Base-by-base conservation (phyloP, 2,797 vertebrate genomes). In the Typhlichthys eigenmanni region DNA sequence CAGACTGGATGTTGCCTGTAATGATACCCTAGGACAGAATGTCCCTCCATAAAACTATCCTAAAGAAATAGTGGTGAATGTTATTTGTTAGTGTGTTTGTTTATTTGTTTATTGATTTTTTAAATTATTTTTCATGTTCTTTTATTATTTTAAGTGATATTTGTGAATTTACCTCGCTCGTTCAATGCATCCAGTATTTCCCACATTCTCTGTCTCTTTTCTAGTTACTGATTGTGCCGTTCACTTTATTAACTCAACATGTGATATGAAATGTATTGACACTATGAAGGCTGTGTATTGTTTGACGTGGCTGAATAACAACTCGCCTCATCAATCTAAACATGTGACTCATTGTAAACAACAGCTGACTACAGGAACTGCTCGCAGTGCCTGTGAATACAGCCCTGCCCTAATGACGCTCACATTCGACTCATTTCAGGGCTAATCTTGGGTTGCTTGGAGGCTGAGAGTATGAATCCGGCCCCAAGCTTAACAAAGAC, bases 391-490 rank as follows among this genome's bases (percentile, higher is more conserved):
- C 6, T 1, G 34, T 57, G 59, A 84, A 83, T 68, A 48, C 72
- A 61, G 71, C 24, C 55, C 0, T 32, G 13, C 66, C 71, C 75
- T 82, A 85, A 85, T 66, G 60, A 74, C 38, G 69, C 74, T 74
- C 74, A 74, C 79, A 59, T 69, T 70, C 48, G 29, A 63, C 76
- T 82, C 71, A 60, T 85, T 85, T 74, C 68, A 32, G 19, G 13
- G 73, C 58, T 86, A 83, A 86, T 87, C 69, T 61, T 68, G 73
- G 77, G 47, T 54, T 45, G 55, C 73, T 66, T 69, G 70, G 59
- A 53, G 51, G 63, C 66, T 16, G 1, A 11, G 13, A 65, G 68
- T 66, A 55, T 71, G 38, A 62, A 54, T 66, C 60, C 24, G 13
- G 63, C 61, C 80, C 67, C 46, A 55, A 11, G 65, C 74, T 64